Percentiles rank a stretch among this genome's conserved stretches.
Evolutionary conservation across 2,113 vertebrate genomes (phyloP).

Genomic region (Dolichotis patagonum): DNA sequence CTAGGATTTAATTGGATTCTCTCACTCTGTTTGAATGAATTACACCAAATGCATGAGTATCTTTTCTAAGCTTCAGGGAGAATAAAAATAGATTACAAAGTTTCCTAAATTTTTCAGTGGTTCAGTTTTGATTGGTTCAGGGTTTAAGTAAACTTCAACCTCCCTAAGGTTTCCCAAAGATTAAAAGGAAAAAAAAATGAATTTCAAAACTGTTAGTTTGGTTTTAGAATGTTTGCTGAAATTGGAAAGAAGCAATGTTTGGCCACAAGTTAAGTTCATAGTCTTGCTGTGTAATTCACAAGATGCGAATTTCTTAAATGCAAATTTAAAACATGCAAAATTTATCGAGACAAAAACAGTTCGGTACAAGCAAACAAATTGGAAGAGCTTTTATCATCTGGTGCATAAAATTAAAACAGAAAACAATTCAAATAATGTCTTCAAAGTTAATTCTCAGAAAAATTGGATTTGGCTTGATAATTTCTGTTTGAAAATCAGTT

Average conservation of each 20-base stretch:
- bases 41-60: not conserved
- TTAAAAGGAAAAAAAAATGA: not conserved
- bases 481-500: not conserved
- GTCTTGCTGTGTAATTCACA: not conserved
- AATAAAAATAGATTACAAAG: not conserved
- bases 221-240: not conserved
- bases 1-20: not conserved
- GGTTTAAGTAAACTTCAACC: not conserved
- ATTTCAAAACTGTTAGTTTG: not conserved
- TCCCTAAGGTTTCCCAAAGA: not conserved
- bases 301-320: not conserved
- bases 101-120: not conserved
- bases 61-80: not conserved
- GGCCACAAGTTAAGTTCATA: not conserved
- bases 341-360: not conserved
- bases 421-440: not conserved
- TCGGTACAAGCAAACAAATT: not conserved
- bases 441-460: not conserved
- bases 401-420: not conserved
- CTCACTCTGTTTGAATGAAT: not conserved
- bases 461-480: not conserved
- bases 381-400: not conserved
- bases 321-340: not conserved
- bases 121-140: not conserved
- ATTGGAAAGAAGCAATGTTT: not conserved